Evolutionary conservation across 2,797 vertebrate genomes (phyloP).

Genomic region (Holocentrus rufus): DNA sequence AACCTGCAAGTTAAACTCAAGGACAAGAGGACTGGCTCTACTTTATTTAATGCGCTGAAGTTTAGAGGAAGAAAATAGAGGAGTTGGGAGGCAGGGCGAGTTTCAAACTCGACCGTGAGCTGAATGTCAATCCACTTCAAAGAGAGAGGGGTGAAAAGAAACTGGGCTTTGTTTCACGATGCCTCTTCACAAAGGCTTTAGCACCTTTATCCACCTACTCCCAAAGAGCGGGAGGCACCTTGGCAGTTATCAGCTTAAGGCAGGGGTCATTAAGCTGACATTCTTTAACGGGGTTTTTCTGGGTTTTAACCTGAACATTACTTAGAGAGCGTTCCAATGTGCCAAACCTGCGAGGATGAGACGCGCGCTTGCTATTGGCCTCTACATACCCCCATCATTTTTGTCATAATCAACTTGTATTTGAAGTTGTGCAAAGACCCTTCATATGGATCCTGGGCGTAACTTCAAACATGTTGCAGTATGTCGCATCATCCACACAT

Average conservation of each 20-base stretch:
- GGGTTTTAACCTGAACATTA: slow-evolving; percentile 67
- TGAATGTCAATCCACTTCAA: slow-evolving; percentile 78
- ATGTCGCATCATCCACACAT: slow-evolving; percentile 18
- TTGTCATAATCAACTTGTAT: slow-evolving; percentile 37
- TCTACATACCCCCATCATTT: slow-evolving; percentile 26
- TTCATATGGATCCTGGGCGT: slow-evolving; percentile 3
- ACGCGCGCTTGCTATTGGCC: slow-evolving; percentile 41
- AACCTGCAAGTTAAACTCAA: slow-evolving; percentile 55
- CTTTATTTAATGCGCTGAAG: slow-evolving; percentile 44
- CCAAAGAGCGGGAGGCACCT: slow-evolving; percentile 61
- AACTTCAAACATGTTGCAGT: slow-evolving; percentile 2
- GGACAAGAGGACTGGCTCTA: slow-evolving; percentile 52
- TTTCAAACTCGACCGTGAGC: slow-evolving; percentile 60
- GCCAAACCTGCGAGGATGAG: slow-evolving; percentile 56
- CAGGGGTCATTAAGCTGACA: slow-evolving; percentile 75
- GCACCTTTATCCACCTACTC: slow-evolving; percentile 67
- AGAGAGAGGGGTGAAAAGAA: slow-evolving; percentile 61
- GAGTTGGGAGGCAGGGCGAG: slow-evolving; percentile 36
- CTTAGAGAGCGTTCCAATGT: slow-evolving; percentile 55
- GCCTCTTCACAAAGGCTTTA: slow-evolving; percentile 69
- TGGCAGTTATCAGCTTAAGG: slow-evolving; percentile 68
- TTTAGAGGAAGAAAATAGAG: slow-evolving; percentile 51
- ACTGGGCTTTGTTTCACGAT: slow-evolving; percentile 60
- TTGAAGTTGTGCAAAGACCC: background rate
- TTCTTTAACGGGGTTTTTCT: slow-evolving; percentile 30